Evolutionary conservation across 2,888 invertebrate genomes (phyloP).

Genomic region (Xylophagus ater): DNA sequence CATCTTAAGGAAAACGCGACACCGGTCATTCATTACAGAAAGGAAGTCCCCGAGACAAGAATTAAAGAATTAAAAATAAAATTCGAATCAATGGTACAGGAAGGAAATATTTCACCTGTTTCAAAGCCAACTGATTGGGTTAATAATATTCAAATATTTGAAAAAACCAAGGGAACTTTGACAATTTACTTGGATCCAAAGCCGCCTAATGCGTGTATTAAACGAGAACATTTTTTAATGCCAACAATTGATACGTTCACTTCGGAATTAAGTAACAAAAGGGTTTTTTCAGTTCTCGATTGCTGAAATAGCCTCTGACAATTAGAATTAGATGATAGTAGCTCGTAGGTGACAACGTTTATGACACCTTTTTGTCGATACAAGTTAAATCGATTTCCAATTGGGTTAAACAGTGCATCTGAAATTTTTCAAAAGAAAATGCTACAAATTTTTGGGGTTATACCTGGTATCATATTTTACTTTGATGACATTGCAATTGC

Average conservation of each 20-base stretch:
- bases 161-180: slow-evolving; percentile 18
- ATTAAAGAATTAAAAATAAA: slow-evolving; percentile 15
- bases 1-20: slow-evolving; percentile 16
- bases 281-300: slow-evolving; percentile 16
- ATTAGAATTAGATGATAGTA: slow-evolving; percentile 13
- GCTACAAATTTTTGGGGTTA: slow-evolving; percentile 10
- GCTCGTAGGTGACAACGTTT: slow-evolving; percentile 15
- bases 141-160: slow-evolving; percentile 20
- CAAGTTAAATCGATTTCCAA: slow-evolving; percentile 14
- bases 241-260: slow-evolving; percentile 22
- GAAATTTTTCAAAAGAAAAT: slow-evolving; percentile 15
- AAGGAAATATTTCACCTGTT: slow-evolving; percentile 19
- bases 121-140: slow-evolving; percentile 21
- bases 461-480: slow-evolving; percentile 19
- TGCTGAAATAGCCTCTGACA: slow-evolving; percentile 18
- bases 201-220: slow-evolving; percentile 21
- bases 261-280: slow-evolving; percentile 12
- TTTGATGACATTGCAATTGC: slow-evolving; percentile 23
- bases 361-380: slow-evolving; percentile 16
- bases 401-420: slow-evolving; percentile 13
- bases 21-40: slow-evolving; percentile 19
- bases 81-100: slow-evolving; percentile 14
- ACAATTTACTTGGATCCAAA: slow-evolving; percentile 21
- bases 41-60: slow-evolving; percentile 17
- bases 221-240: slow-evolving; percentile 23